Percentiles rank a stretch among this genome's conserved stretches.
Evolutionary conservation across 2,113 vertebrate species (phyloP).

Genomic region (Upupa epops): DNA sequence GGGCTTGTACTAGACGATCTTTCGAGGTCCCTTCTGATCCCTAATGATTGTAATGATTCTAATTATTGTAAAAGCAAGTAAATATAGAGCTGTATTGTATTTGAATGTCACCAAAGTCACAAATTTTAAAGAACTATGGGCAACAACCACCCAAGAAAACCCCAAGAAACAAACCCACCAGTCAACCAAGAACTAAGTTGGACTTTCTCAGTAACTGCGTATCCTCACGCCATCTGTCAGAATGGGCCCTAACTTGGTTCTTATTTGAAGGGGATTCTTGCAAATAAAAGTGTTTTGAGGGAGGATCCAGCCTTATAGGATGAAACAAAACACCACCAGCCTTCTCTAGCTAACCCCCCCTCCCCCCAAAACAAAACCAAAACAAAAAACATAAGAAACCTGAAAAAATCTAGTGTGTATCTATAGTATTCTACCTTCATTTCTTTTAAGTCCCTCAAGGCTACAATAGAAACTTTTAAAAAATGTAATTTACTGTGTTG

Average conservation of each 20-base stretch:
- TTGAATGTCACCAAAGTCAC: neutral
- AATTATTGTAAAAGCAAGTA: neutral
- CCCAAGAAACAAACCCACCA: neutral
- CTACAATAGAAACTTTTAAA: neutral
- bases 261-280: neutral
- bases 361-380: neutral
- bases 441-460: conserved; percentile 22
- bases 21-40: too few species aligned
- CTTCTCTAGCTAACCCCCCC: too few species aligned
- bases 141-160: neutral
- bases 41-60: too few species aligned
- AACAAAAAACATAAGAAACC: neutral
- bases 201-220: neutral
- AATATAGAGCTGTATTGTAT: neutral
- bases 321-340: neutral
- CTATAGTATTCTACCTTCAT: neutral
- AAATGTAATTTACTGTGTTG: conserved; percentile 23
- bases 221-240: neutral
- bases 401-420: neutral
- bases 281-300: neutral
- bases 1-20: too few species aligned
- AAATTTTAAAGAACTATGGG: neutral
- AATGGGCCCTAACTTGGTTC: neutral
- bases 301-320: neutral
- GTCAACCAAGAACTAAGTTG: neutral